Evolutionary conservation across 2,888 invertebrate genomes (phyloP).

Genomic region (Camptogramma bilineatum): DNA sequence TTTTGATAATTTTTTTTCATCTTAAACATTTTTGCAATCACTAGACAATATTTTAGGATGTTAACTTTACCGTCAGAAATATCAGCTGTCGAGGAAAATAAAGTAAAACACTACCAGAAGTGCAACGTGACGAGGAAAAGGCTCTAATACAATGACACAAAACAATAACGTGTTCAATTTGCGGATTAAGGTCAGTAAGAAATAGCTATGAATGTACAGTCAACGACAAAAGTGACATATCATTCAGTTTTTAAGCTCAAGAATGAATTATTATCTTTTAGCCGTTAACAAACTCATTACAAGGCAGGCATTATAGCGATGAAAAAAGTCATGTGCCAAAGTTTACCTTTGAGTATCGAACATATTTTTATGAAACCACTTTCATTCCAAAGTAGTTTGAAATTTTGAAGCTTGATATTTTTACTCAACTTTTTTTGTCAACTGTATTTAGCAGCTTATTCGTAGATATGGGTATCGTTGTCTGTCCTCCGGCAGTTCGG

Average conservation of each 20-base stretch:
- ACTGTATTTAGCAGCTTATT: neutral
- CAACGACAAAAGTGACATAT: neutral
- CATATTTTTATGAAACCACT: too few species aligned
- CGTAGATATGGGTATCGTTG: slow-evolving; percentile 11
- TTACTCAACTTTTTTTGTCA: neutral
- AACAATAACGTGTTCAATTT: slow-evolving; percentile 38
- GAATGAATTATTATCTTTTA: too few species aligned
- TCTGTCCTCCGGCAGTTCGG: slow-evolving; percentile 39
- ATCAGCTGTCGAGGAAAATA: slow-evolving; percentile 15
- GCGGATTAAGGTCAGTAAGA: slow-evolving; percentile 38
- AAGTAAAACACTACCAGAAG: slow-evolving; percentile 13
- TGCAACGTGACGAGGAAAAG: slow-evolving; percentile 34
- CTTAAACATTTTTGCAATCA: neutral
- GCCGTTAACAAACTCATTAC: too few species aligned
- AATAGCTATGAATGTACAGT: slow-evolving; percentile 17
- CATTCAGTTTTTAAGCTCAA: too few species aligned
- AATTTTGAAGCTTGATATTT: neutral
- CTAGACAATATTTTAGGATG: neutral
- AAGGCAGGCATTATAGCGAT: too few species aligned
- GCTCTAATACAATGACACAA: slow-evolving; percentile 25
- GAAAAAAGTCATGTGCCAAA: too few species aligned
- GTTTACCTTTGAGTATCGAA: too few species aligned
- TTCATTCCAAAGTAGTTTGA: too few species aligned
- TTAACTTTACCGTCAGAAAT: slow-evolving; percentile 11
- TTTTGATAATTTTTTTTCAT: too few species aligned